A percentile compares a stretch with the other conserved stretches of the same genome.
Conservation (phyloP, 2,113 vertebrate species). For the Lepus timidus region DNA sequence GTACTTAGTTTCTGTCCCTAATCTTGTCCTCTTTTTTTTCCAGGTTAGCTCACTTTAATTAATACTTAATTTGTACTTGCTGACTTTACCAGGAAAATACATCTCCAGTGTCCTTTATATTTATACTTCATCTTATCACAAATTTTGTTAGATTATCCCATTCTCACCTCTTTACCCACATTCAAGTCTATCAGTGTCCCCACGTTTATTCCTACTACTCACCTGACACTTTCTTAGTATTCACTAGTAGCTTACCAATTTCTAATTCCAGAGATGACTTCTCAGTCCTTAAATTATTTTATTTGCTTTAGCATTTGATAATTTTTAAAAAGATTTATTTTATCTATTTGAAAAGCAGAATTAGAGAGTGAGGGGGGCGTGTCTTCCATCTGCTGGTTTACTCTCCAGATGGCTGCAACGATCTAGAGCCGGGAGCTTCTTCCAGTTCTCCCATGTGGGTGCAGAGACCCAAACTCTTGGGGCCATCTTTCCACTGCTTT, state of each 20-base stretch:
- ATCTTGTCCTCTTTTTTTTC: neutral
- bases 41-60: conserved; percentile 14
- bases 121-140: neutral
- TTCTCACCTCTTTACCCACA: conserved; percentile 51
- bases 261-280: neutral
- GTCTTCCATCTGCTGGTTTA: too few species aligned
- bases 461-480: too few species aligned
- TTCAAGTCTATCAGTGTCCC: neutral
- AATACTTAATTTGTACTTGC: conserved; percentile 6
- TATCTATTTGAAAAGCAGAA: too few species aligned
- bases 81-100: neutral
- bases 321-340: neutral
- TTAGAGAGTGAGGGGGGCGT: too few species aligned
- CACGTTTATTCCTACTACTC: neutral
- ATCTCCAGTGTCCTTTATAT: neutral
- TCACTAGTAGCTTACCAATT: conserved; percentile 10
- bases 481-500: too few species aligned
- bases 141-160: conserved; percentile 7
- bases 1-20: neutral
- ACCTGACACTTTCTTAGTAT: neutral
- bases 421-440: too few species aligned
- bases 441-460: too few species aligned
- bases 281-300: neutral
- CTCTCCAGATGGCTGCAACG: too few species aligned
- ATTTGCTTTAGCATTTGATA: conserved; percentile 18